Evolutionary conservation across 30 jellyfish, hydroid and myxozoan genomes (phyloP).

Genomic region (Cassiopea andromeda): DNA sequence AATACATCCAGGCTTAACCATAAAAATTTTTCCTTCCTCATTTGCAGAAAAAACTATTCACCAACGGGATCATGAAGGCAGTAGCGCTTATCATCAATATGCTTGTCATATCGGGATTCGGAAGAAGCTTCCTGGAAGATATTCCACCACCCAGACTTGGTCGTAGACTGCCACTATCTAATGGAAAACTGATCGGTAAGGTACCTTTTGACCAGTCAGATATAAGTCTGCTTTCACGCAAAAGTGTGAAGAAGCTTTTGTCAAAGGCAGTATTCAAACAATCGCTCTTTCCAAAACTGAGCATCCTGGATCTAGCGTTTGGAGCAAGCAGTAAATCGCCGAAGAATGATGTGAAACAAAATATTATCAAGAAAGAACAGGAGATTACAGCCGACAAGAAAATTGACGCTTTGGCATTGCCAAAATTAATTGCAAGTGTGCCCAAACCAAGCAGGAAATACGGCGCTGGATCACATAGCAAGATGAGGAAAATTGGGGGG

Average conservation of each 20-base stretch:
- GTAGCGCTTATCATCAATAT: background rate
- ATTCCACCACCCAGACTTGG: background rate
- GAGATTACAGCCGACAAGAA: background rate
- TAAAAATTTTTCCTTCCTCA: background rate
- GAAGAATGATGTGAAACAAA: background rate
- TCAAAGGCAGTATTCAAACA: constrained; percentile 31
- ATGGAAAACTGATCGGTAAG: background rate
- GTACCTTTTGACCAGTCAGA: background rate
- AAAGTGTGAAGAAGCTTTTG: constrained; percentile 23
- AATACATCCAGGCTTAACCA: background rate
- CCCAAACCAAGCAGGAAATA: background rate
- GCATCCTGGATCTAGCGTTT: background rate
- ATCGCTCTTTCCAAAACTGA: constrained; percentile 31
- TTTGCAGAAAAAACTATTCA: background rate
- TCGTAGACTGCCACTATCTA: background rate
- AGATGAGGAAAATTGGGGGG: background rate
- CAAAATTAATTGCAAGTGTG: background rate
- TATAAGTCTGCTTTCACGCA: constrained; percentile 11
- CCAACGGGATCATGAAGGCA: background rate
- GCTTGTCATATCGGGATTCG: constrained; percentile 14
- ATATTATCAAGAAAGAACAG: background rate
- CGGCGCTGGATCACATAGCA: background rate
- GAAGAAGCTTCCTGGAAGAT: constrained; percentile 2
- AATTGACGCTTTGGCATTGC: background rate
- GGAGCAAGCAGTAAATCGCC: background rate